A percentile compares a stretch with the other conserved stretches of the same genome.
Conservation (phyloP, 2,113 vertebrate species). For the Cyprinodon brontotheroides region DNA sequence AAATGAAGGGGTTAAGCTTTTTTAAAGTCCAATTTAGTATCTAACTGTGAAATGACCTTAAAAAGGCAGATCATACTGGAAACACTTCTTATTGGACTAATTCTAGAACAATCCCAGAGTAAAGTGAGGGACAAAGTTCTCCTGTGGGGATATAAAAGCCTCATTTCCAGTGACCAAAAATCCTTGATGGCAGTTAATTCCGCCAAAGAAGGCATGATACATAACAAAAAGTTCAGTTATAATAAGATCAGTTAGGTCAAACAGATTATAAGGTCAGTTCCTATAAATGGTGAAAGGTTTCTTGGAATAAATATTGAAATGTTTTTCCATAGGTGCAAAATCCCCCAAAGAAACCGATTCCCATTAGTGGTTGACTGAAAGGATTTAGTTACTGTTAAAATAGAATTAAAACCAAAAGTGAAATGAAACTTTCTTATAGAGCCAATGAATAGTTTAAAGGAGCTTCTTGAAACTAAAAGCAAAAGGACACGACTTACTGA, state of each 20-base stretch:
- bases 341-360: not conserved
- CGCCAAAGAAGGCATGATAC: not conserved
- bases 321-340: not conserved
- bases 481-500: not conserved
- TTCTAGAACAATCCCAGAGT: too few relatives aligned
- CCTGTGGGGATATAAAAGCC: too few relatives aligned
- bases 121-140: too few relatives aligned
- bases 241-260: too few relatives aligned
- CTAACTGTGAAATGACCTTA: too few relatives aligned
- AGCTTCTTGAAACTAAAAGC: constrained; percentile 12
- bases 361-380: not conserved
- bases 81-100: too few relatives aligned
- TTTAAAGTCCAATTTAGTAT: not conserved
- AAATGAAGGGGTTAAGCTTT: not conserved
- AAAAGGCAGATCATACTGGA: too few relatives aligned
- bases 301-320: not conserved
- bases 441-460: not conserved
- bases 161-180: too few relatives aligned
- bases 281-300: not conserved
- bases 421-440: not conserved
- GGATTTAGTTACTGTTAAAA: not conserved
- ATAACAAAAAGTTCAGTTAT: too few relatives aligned
- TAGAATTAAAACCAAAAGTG: constrained; percentile 8
- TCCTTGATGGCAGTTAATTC: not conserved
- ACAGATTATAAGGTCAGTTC: not conserved